phyloP scores from a whole-genome alignment of 2,113 vertebrate genomes.

The Scomber scombrus region DNA sequence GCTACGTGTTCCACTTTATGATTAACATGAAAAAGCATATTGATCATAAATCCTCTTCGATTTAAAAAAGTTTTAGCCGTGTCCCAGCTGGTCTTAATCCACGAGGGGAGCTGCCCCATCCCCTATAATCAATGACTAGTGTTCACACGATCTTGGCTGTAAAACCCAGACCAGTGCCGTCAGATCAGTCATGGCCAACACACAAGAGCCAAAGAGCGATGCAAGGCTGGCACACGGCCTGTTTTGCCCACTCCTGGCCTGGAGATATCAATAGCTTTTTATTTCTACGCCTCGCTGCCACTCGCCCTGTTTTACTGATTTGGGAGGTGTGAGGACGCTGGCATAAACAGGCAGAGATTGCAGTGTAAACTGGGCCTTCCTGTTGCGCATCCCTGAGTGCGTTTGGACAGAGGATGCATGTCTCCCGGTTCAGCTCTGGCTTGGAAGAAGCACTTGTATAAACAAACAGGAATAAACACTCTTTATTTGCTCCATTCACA shows the following conservation, averaged over 20 bases:
- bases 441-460: constrained; percentile 53
- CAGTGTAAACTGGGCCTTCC: constrained; percentile 78
- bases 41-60: constrained; percentile 8
- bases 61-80: neutral
- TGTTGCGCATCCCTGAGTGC: constrained; percentile 65
- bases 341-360: constrained; percentile 59
- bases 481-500: constrained; percentile 58
- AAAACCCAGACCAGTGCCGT: constrained; percentile 12
- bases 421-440: constrained; percentile 48
- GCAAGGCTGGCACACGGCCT: constrained; percentile 2
- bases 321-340: constrained; percentile 62
- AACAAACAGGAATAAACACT: constrained; percentile 77
- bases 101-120: neutral
- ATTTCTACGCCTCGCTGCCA: constrained; percentile 46
- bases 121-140: constrained; percentile 9
- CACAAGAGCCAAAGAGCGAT: constrained; percentile 29
- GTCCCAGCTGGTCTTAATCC: constrained; percentile 12
- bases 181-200: constrained; percentile 1
- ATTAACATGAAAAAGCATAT: constrained; percentile 15
- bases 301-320: constrained; percentile 62
- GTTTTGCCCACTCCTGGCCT: constrained; percentile 7
- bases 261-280: constrained; percentile 56
- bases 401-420: constrained; percentile 65
- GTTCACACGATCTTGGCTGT: neutral
- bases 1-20: constrained; percentile 17